Percentiles rank a stretch among this genome's conserved stretches.
phyloP scores from a whole-genome alignment of 2,888 invertebrate species.

The Troilus luridus region DNA sequence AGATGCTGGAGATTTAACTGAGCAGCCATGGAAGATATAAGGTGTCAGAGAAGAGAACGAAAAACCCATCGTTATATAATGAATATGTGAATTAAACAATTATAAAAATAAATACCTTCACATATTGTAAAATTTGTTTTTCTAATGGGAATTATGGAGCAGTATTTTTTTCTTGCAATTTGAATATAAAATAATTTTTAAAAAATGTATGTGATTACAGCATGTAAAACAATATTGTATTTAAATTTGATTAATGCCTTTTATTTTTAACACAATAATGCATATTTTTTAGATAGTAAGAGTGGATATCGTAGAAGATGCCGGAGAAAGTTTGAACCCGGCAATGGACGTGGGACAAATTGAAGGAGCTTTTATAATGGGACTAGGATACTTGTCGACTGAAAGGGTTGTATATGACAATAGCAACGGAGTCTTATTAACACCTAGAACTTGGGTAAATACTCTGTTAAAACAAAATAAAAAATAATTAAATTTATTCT shows the following conservation, averaged over 20 bases:
- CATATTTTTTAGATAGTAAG: slow-evolving; percentile 72
- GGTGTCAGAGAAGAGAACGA: too few species aligned
- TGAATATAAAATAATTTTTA: too few species aligned
- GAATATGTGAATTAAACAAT: too few species aligned
- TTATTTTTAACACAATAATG: background rate
- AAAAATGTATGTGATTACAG: too few species aligned
- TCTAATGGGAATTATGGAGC: too few species aligned
- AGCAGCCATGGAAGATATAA: too few species aligned
- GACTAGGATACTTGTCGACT: slow-evolving; percentile 81
- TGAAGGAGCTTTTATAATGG: slow-evolving; percentile 72
- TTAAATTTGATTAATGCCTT: background rate
- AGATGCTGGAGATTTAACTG: too few species aligned
- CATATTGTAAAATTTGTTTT: too few species aligned
- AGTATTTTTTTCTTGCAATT: too few species aligned
- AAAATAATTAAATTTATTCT: background rate
- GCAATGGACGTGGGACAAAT: slow-evolving; percentile 81
- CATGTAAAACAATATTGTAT: background rate
- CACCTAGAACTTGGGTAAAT: slow-evolving; percentile 82
- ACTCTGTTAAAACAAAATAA: slow-evolving; percentile 65
- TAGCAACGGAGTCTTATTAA: slow-evolving; percentile 77
- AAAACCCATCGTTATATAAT: too few species aligned
- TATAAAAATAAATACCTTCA: too few species aligned
- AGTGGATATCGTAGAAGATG: slow-evolving; percentile 82
- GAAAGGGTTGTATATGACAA: slow-evolving; percentile 79
- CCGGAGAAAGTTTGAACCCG: slow-evolving; percentile 81